Base-by-base conservation (phyloP, 2,113 vertebrate genomes). In the Willisornis vidua region DNA sequence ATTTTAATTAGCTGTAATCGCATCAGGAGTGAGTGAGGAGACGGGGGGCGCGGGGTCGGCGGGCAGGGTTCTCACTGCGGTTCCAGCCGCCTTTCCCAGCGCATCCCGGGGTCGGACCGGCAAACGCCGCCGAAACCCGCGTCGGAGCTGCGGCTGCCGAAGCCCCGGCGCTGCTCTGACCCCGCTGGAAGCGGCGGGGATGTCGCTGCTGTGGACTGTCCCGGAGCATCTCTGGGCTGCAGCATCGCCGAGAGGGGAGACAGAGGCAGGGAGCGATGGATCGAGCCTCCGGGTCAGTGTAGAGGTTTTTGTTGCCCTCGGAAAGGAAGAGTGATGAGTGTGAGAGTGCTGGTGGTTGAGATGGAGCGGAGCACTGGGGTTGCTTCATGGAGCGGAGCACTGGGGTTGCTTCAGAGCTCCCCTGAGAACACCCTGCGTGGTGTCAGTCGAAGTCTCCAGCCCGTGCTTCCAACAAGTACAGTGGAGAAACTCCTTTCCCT, bases 1-100 rank as follows among this genome's bases (percentile, higher is more conserved):
- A 93, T 93, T 91, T 94, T 91, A 89, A 96, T 91, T 89, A 81
- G 87, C 84, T 41, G 77, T 91, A 94, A 89, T 93, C 74, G 81
- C 91, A 68, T 87, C 92, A 68, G 37, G 31, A 58, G 55, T 14
- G 57, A 35, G n/a, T 14, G 57, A 54, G 52, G 24, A 49, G 37
- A 51, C 49, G 24, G 10, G 18, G 5, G 35, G 61, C 41, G 74
- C 24, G 59, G 37, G 9, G 51, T 25, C 48, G 31, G 43, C 57
- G n/a, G 58, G 59, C 35, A 67, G 51, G 76, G 68, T 4, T 72
- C 75, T 41, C 74, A n/a, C 48, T 28, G 65, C 39, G 48, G 33
- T 7, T 48, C 48, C 72, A 67, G 4, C 7, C n/a, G 24, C 54
- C 18, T 7, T 55, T 33, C 54, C 54, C 33, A 23, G 19, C 35